A percentile compares a stretch with the other conserved stretches of the same genome.
Evolutionary conservation across 2,113 vertebrate species (phyloP).

Genomic region (Siniperca knerii): DNA sequence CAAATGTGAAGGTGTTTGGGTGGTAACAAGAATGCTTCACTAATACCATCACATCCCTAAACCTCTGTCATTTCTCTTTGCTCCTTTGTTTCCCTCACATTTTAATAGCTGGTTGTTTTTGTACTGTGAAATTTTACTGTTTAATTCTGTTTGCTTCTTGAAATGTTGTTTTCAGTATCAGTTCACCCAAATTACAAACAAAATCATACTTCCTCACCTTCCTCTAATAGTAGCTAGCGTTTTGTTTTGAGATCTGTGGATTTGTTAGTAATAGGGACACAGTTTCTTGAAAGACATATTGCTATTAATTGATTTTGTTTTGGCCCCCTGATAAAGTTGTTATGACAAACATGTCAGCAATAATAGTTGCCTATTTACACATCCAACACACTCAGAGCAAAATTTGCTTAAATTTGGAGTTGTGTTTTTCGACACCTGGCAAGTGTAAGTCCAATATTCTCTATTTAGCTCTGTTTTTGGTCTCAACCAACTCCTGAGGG

Average conservation of each 20-base stretch:
- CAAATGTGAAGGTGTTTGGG: conserved; percentile 40
- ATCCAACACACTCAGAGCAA: neutral
- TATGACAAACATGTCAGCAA: neutral
- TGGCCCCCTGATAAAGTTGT: neutral
- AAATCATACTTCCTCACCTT: neutral
- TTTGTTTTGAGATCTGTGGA: neutral
- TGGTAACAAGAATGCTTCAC: conserved; percentile 58
- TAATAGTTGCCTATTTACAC: neutral
- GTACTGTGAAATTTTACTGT: neutral
- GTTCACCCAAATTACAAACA: neutral
- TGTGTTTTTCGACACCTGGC: neutral
- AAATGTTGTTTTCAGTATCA: neutral
- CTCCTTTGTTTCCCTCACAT: conserved; percentile 15
- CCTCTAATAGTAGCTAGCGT: neutral
- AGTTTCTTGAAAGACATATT: neutral
- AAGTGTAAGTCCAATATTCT: neutral
- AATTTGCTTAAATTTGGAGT: neutral
- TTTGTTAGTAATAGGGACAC: neutral
- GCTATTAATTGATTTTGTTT: neutral
- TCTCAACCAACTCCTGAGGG: neutral
- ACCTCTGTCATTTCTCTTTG: conserved; percentile 8
- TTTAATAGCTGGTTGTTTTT: conserved; percentile 21
- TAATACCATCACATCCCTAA: conserved; percentile 48
- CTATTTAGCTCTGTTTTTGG: neutral
- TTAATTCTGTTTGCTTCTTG: neutral